Evolutionary conservation across 2,113 vertebrate species (phyloP).

Genomic region (Antennarius striatus): DNA sequence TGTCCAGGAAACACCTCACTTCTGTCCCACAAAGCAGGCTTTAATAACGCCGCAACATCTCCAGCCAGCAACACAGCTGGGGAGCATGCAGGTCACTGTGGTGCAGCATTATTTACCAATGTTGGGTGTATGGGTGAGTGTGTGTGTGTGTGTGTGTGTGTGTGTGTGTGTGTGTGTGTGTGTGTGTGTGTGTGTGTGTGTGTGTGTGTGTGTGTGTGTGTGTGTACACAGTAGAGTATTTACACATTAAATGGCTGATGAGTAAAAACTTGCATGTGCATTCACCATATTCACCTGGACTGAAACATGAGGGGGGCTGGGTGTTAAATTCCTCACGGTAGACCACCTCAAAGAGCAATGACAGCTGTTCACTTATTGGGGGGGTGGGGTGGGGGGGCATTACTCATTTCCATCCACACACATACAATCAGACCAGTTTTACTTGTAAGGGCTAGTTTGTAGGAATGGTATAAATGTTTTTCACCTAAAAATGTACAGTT

Average conservation of each 20-base stretch:
- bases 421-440: not conserved
- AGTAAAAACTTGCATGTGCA: constrained; percentile 5
- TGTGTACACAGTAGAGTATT: not conserved
- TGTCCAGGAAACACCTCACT: constrained; percentile 52
- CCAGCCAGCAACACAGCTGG: constrained; percentile 43
- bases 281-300: constrained; percentile 1
- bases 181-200: too few species aligned
- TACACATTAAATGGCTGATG: not conserved
- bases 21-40: constrained; percentile 40
- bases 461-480: not conserved
- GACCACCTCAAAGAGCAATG: constrained; percentile 39
- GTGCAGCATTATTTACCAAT: constrained; percentile 4
- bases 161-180: not conserved
- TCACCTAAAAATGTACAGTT: too few species aligned
- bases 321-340: constrained; percentile 23
- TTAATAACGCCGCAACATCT: constrained; percentile 58
- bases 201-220: not conserved
- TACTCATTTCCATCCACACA: constrained; percentile 13
- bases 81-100: constrained; percentile 13
- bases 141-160: too few species aligned
- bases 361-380: constrained; percentile 22
- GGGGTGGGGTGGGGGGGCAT: not conserved
- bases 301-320: constrained; percentile 18
- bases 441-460: not conserved
- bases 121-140: too few species aligned